Conservation (phyloP, 2,113 vertebrate species). For the Nesogale talazaci region DNA sequence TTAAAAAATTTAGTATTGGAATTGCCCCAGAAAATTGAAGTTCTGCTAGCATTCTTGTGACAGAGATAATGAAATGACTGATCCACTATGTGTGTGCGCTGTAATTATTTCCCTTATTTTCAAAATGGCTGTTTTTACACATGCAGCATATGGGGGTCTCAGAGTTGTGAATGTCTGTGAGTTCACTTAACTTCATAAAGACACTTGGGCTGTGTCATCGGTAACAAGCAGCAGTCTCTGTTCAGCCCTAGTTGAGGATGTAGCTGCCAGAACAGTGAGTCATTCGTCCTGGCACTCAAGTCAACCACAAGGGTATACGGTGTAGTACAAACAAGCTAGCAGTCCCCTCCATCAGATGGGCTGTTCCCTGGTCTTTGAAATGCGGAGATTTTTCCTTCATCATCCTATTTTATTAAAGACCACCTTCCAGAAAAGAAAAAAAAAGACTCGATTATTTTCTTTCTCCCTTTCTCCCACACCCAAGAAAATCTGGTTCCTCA, state of each 20-base stretch:
- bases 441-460: not conserved
- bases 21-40: slow-evolving; percentile 2
- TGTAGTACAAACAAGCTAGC: not conserved
- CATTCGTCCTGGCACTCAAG: not conserved
- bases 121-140: not conserved
- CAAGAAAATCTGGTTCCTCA: not conserved
- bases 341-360: not conserved
- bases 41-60: slow-evolving; percentile 11
- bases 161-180: not conserved
- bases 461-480: not conserved
- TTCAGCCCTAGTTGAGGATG: not conserved
- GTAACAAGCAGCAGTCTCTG: not conserved
- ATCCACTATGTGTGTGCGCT: not conserved
- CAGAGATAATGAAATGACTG: not conserved
- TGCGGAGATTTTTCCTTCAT: not conserved
- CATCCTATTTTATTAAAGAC: slow-evolving; percentile 42
- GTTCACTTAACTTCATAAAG: not conserved
- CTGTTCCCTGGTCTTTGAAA: not conserved
- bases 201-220: not conserved
- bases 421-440: not conserved
- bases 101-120: slow-evolving; percentile 3
- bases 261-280: not conserved
- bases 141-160: not conserved
- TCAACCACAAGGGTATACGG: not conserved
- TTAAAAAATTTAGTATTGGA: slow-evolving; percentile 13